Base-by-base conservation (phyloP, 2,113 vertebrate genomes). In the Nycticorax nycticorax region DNA sequence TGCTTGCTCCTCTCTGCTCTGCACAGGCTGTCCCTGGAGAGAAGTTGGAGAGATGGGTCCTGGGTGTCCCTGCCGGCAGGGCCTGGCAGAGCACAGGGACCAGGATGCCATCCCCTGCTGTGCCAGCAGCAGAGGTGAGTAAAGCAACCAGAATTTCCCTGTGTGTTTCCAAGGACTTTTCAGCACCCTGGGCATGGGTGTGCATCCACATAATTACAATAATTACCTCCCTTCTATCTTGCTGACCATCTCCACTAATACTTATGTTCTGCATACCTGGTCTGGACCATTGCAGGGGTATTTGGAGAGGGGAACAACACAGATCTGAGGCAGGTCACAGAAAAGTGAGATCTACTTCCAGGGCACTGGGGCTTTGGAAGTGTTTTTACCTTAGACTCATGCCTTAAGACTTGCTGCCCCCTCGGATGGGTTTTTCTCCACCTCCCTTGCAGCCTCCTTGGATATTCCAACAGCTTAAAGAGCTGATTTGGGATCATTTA, bases 101-200 rank as follows among this genome's bases (percentile, higher is more conserved):
- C 50, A 68, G 48, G 53, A 35, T 56, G 45, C 45, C 15, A 16
- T 45, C 30, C 50, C 48, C 53, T 69, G 35, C 23, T 0, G 0
- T 39, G 73, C 22, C 77, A 91, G 57, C 55, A 74, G 55, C 33
- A 82, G 35, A 71, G 14, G 41, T 67, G 24, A 77, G 41, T 17
- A 62, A 71, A 88, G 60, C 69, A 85, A 19, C 21, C 24, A 50
- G 66, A 82, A 67, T 48, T 60, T 39, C 33, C 24, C 45, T 33
- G 5, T 23, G 14, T 73, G 30, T 39, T 81, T 85, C 32, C 24
- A 33, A 78, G 50, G 50, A 4, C 27, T 90, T 93, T 82, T n/a
- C 35, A 78, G 35, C 0, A 0, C 23, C 72, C 52, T 37, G 35
- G 45, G 64, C 27, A 17, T n/a, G 60, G 1, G 6, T 28, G n/a